Conservation (phyloP, 2,113 vertebrate species). For the Coptodon bakossiorum region DNA sequence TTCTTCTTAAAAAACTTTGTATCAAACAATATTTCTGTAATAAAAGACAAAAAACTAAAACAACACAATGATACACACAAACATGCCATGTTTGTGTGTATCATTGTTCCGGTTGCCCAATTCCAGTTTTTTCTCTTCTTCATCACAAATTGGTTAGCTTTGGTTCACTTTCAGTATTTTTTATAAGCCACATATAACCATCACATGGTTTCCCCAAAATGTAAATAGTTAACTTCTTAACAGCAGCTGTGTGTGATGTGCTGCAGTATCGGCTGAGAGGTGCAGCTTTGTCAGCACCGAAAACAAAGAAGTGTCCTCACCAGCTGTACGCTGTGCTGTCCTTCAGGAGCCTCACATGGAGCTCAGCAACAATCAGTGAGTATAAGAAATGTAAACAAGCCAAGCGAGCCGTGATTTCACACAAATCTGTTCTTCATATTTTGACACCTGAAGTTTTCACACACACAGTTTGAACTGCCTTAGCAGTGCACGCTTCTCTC, state of each 20-base stretch:
- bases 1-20: not conserved
- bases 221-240: not conserved
- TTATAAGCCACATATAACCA: not conserved
- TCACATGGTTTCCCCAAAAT: not conserved
- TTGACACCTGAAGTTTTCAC: not conserved
- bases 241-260: not conserved
- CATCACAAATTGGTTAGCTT: not conserved
- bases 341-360: slow-evolving; percentile 59
- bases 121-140: not conserved
- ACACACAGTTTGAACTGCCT: not conserved
- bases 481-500: not conserved
- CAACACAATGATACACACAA: no score
- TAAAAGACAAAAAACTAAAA: not conserved
- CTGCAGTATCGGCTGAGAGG: slow-evolving; percentile 70
- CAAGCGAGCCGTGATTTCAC: not conserved
- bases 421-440: not conserved
- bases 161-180: not conserved
- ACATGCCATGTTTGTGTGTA: not conserved
- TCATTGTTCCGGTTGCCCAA: not conserved
- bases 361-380: slow-evolving; percentile 65
- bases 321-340: slow-evolving; percentile 68
- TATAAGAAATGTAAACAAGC: not conserved
- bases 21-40: not conserved
- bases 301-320: slow-evolving; percentile 73
- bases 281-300: slow-evolving; percentile 77